A percentile compares a stretch with the other conserved stretches of the same genome.
phyloP scores from a whole-genome alignment of 2,113 vertebrate species.

The Phylloscopus trochiloides region DNA sequence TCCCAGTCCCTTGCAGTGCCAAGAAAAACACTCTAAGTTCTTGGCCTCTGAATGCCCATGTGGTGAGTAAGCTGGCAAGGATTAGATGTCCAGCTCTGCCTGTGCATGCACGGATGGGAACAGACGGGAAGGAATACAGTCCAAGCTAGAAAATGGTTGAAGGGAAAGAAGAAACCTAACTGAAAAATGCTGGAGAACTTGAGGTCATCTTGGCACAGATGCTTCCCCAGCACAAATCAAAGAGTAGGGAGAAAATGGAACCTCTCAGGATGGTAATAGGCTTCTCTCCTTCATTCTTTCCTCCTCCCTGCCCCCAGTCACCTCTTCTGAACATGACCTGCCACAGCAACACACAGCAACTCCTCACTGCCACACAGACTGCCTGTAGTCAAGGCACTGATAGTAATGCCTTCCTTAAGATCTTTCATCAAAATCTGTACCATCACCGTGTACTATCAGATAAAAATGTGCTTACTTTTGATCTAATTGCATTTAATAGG shows the following conservation, averaged over 20 bases:
- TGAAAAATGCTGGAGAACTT: background rate
- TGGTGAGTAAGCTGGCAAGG: constrained; percentile 7
- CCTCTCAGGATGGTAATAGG: background rate
- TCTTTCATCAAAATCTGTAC: background rate
- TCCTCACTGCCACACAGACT: background rate
- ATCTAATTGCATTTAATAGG: background rate
- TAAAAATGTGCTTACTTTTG: background rate
- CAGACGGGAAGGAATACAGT: background rate
- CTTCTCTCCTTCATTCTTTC: background rate
- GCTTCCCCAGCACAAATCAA: background rate
- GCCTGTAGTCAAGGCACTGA: background rate
- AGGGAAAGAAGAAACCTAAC: background rate
- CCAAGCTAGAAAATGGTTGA: background rate
- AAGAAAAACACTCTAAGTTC: background rate
- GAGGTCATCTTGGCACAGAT: background rate
- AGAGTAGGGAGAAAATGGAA: background rate
- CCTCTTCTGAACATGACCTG: background rate
- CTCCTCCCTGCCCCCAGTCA: background rate
- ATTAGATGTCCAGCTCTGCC: background rate
- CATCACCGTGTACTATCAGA: background rate
- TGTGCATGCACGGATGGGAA: background rate
- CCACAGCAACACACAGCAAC: background rate
- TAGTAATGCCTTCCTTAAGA: background rate
- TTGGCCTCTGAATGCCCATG: constrained; percentile 9
- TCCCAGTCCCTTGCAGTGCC: background rate